Conservation (phyloP, 2,113 vertebrate genomes). For the Isichthys henryi region DNA sequence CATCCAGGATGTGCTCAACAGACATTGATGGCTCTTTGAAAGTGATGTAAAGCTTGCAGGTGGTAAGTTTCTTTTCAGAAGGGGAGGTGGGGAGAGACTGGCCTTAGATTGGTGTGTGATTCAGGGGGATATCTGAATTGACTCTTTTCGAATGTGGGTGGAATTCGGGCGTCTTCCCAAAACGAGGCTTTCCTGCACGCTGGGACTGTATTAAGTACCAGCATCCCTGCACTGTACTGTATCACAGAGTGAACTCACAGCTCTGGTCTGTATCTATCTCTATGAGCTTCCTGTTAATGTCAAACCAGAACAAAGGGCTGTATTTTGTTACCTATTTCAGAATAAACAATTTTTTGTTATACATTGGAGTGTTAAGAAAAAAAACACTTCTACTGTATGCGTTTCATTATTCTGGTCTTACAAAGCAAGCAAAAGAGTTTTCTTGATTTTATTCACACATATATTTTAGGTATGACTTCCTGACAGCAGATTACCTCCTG, state of each 20-base stretch:
- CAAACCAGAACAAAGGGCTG: conserved; percentile 1
- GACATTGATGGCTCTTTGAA: conserved; percentile 14
- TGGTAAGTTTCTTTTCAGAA: neutral
- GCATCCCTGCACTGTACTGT: neutral
- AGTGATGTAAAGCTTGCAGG: neutral
- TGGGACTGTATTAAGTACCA: neutral
- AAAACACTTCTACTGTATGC: neutral
- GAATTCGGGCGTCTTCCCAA: neutral
- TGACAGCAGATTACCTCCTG: neutral
- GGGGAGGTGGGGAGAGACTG: neutral
- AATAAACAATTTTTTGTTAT: conserved; percentile 1
- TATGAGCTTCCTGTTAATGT: neutral
- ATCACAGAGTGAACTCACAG: neutral
- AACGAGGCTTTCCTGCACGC: neutral
- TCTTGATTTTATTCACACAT: neutral
- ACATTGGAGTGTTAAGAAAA: neutral
- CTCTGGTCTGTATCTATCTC: neutral
- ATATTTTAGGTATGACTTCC: neutral
- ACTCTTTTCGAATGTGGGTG: neutral
- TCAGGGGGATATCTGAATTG: neutral
- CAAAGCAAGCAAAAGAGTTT: neutral
- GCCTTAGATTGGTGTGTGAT: neutral
- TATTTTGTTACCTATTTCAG: conserved; percentile 7
- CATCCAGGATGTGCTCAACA: neutral
- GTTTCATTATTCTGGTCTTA: neutral